phyloP scores from a whole-genome alignment of 2,797 vertebrate genomes.

The Artibeus lituratus region DNA sequence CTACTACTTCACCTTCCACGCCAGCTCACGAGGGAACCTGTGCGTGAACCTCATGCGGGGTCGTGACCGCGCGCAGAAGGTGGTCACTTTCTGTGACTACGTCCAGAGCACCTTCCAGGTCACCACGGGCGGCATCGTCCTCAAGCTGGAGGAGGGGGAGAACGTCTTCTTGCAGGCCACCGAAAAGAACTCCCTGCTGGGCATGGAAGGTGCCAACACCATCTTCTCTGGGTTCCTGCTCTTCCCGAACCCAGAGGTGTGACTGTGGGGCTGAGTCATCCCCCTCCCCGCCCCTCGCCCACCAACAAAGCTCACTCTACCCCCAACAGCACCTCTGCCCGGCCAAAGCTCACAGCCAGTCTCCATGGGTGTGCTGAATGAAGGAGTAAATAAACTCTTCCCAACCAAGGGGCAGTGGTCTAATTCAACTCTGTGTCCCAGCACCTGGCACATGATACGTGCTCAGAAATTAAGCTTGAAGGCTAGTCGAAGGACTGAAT shows the following conservation, averaged over 20 bases:
- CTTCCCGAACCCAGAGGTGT: constrained; percentile 73
- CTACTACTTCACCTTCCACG: constrained; percentile 88
- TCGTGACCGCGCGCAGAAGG: not conserved
- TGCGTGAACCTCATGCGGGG: constrained; percentile 83
- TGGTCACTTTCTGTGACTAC: constrained; percentile 85
- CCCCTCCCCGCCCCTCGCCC: fast-evolving
- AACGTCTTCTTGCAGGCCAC: constrained; percentile 81
- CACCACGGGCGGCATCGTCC: constrained; percentile 84
- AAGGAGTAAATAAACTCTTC: constrained; percentile 52
- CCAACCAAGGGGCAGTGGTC: not conserved
- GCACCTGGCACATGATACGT: not conserved
- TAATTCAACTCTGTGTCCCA: not conserved
- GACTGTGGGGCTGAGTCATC: not conserved
- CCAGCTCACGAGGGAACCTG: constrained; percentile 79
- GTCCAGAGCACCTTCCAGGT: constrained; percentile 79
- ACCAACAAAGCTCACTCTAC: not conserved
- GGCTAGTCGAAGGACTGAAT: not conserved
- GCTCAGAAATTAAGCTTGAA: not conserved
- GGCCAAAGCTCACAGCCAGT: not conserved
- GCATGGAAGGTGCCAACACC: constrained; percentile 82
- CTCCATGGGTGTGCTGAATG: not conserved
- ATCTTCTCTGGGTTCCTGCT: constrained; percentile 88
- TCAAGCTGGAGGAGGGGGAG: constrained; percentile 75
- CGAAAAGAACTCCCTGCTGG: constrained; percentile 77
- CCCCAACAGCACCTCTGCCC: not conserved